Percentiles rank a stretch among this genome's conserved stretches.
Evolutionary conservation across 2,113 vertebrate species (phyloP).

Genomic region (Herpailurus yagouaroundi): DNA sequence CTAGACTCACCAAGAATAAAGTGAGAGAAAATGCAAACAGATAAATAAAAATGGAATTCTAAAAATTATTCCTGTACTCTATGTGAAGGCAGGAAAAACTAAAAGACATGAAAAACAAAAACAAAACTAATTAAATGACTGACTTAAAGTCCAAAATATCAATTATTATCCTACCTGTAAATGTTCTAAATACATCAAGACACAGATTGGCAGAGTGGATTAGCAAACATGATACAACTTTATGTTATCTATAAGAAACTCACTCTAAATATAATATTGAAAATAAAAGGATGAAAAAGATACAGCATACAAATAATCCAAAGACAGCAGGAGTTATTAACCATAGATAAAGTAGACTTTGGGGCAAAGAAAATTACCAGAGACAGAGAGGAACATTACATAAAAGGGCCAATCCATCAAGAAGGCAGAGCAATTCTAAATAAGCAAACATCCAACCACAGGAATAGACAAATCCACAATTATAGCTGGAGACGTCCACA

Average conservation of each 20-base stretch:
- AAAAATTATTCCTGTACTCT: neutral
- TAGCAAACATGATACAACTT: neutral
- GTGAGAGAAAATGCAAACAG: too few relatives aligned
- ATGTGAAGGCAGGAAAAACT: neutral
- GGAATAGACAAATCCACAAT: neutral
- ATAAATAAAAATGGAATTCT: too few relatives aligned
- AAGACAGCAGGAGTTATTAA: neutral
- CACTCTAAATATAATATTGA: too few relatives aligned
- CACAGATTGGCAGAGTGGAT: neutral
- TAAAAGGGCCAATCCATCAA: neutral
- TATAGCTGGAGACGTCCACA: neutral
- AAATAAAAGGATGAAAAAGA: neutral
- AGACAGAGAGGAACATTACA: neutral
- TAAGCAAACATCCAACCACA: neutral
- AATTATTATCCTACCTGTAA: neutral
- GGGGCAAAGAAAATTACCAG: neutral
- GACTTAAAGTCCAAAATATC: neutral
- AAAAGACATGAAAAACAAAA: neutral
- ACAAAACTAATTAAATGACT: neutral
- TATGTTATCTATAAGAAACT: neutral
- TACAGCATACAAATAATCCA: neutral
- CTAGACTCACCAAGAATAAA: too few relatives aligned
- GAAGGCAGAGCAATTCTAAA: neutral
- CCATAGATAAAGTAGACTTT: neutral
- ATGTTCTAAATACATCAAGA: neutral